Evolutionary conservation across 2,888 invertebrate genomes (phyloP).

Genomic region (Ochropleura leucogaster): DNA sequence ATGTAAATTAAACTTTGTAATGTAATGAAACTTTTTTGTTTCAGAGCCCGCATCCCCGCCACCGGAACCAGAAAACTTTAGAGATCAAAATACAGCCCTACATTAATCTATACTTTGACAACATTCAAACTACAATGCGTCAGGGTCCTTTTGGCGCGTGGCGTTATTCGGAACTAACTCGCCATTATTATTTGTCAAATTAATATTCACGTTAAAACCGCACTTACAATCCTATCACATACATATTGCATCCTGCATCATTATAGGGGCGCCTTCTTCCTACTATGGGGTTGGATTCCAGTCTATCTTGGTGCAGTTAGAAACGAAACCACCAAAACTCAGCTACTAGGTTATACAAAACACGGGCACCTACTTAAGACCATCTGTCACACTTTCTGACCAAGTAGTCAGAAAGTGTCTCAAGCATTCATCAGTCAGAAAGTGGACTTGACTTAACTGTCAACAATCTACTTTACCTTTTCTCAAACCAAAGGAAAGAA

Average conservation of each 20-base stretch:
- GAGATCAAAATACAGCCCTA: constrained; percentile 4
- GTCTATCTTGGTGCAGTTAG: neutral
- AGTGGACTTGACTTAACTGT: neutral
- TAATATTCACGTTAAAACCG: neutral
- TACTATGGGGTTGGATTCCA: neutral
- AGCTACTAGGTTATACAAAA: neutral
- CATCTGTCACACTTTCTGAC: neutral
- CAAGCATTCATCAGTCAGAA: no score
- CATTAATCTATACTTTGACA: constrained; percentile 8
- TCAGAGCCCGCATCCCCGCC: neutral
- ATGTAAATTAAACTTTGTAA: neutral
- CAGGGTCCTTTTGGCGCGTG: neutral
- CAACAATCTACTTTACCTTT: neutral
- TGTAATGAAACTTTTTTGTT: constrained; percentile 9
- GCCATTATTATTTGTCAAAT: neutral
- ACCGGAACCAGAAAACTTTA: constrained; percentile 3
- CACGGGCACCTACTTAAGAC: neutral
- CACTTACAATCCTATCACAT: neutral
- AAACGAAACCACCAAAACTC: neutral
- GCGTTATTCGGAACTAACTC: neutral
- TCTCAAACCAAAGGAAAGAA: neutral
- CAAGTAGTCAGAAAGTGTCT: no score
- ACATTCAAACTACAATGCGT: constrained; percentile 9
- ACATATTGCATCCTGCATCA: neutral
- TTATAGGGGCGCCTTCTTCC: neutral